A percentile compares a stretch with the other conserved stretches of the same genome.
Evolutionary conservation across 2,113 vertebrate genomes (phyloP).

Genomic region (Grantiella picta): DNA sequence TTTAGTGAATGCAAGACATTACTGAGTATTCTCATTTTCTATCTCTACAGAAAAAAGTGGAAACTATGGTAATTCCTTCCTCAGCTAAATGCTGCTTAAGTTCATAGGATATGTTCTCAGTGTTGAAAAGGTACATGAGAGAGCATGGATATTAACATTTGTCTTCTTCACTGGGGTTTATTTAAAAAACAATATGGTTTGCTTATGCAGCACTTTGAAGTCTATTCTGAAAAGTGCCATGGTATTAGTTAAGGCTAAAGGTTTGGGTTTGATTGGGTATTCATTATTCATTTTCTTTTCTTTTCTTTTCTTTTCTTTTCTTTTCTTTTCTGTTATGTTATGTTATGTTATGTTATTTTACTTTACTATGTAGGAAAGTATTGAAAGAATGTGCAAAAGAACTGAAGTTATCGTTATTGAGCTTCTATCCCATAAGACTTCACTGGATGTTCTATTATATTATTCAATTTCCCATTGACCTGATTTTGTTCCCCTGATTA

Average conservation of each 20-base stretch:
- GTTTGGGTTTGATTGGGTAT: background rate
- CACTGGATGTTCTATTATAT: background rate
- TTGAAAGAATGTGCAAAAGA: background rate
- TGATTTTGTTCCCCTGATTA: conserved; percentile 32
- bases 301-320: too few relatives aligned
- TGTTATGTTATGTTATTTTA: too few relatives aligned
- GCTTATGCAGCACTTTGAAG: background rate
- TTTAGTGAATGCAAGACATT: background rate
- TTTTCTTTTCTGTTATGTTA: too few relatives aligned
- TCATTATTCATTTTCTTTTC: background rate
- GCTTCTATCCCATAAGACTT: background rate
- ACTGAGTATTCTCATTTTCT: background rate
- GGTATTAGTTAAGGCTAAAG: background rate
- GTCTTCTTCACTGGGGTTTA: background rate
- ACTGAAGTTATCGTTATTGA: background rate
- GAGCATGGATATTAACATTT: background rate
- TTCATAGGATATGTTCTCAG: background rate
- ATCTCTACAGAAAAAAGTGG: background rate
- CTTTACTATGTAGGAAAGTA: background rate
- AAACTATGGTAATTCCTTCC: background rate
- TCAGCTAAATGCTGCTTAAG: background rate
- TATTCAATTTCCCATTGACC: conserved; percentile 34
- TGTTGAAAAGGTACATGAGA: background rate
- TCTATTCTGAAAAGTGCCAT: background rate
- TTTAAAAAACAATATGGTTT: background rate